These are phyloP conservation scores for Nematopogon swammerdamellus DNA, from an alignment of 2,888 invertebrate species.

Conservation along the genomic window DNA sequence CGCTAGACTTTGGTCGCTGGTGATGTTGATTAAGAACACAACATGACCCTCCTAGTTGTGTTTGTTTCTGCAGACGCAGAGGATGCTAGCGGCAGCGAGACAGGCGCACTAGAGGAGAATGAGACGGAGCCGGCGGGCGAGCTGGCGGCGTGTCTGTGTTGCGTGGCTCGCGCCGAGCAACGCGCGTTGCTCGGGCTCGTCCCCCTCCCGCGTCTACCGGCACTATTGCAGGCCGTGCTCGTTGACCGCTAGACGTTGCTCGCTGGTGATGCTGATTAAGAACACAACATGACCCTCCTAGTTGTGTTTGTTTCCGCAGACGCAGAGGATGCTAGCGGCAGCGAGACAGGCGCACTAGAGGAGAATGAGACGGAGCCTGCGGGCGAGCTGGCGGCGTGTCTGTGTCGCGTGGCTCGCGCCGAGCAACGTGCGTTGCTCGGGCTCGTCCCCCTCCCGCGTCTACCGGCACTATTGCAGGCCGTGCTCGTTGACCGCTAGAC, in stretches of 20 bases:
- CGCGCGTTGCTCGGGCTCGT: too few relatives aligned
- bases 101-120: slow-evolving; percentile 26
- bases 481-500: slow-evolving; percentile 84
- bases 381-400: slow-evolving; percentile 74
- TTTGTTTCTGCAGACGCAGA: slow-evolving; percentile 30
- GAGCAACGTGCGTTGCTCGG: slow-evolving; percentile 81
- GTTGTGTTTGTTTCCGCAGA: too few relatives aligned
- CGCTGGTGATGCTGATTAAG: too few relatives aligned
- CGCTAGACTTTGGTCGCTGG: slow-evolving; percentile 70
- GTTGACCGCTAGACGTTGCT: slow-evolving; percentile 80
- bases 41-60: too few relatives aligned
- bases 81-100: slow-evolving; percentile 21
- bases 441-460: slow-evolving; percentile 77
- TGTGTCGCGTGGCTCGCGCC: slow-evolving; percentile 83
- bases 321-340: slow-evolving; percentile 23
- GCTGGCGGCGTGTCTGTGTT: slow-evolving; percentile 76
- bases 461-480: slow-evolving; percentile 79
- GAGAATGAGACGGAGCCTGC: slow-evolving; percentile 25
- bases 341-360: slow-evolving; percentile 29
- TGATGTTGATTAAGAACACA: too few relatives aligned
- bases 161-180: slow-evolving; percentile 85
- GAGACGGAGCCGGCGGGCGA: slow-evolving; percentile 53
- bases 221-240: slow-evolving; percentile 80
- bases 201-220: slow-evolving; percentile 74
- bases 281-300: too few relatives aligned